Percentiles rank a stretch among this genome's conserved stretches.
phyloP scores from a whole-genome alignment of 64 coral and sea anemone species.

The Montipora foliosa region DNA sequence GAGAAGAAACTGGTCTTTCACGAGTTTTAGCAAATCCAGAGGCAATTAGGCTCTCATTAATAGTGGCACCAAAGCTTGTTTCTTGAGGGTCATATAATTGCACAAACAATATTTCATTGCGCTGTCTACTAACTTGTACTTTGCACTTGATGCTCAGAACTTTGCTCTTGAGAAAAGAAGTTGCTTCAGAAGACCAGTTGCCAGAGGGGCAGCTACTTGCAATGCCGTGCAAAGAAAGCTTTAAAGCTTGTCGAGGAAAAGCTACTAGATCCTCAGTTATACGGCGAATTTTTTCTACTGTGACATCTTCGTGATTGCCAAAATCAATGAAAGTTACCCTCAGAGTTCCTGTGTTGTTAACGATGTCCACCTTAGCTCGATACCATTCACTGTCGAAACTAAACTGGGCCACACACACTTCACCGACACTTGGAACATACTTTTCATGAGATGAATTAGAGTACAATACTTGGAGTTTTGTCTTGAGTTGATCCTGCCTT shows the following conservation, averaged over 20 bases:
- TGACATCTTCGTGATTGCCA: conserved; percentile 89
- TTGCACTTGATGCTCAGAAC: conserved; percentile 63
- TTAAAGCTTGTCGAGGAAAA: conserved; percentile 85
- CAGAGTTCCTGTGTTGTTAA: conserved; percentile 74
- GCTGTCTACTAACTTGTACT: conserved; percentile 14
- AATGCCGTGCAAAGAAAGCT: conserved; percentile 68
- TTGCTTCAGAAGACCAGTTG: conserved; percentile 68
- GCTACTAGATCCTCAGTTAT: conserved; percentile 64
- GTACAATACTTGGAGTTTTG: conserved; percentile 56
- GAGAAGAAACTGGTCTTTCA: background rate
- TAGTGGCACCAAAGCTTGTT: background rate
- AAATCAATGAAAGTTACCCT: conserved; percentile 88
- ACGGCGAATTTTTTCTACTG: conserved; percentile 61
- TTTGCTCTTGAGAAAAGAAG: conserved; percentile 56
- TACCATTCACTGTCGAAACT: conserved; percentile 84
- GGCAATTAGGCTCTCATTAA: conserved; percentile 32
- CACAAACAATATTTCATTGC: conserved; percentile 52
- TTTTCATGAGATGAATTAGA: conserved; percentile 64
- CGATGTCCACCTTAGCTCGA: conserved; percentile 74
- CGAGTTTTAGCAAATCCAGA: conserved; percentile 54
- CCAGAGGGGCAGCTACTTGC: conserved; percentile 1
- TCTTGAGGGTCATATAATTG: conserved; percentile 32
- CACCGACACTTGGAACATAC: conserved; percentile 78
- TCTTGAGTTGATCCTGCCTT: conserved; percentile 38
- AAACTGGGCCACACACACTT: conserved; percentile 87